Evolutionary conservation across 2,113 vertebrate genomes (phyloP).

Genomic region (Stigmatopora argus): DNA sequence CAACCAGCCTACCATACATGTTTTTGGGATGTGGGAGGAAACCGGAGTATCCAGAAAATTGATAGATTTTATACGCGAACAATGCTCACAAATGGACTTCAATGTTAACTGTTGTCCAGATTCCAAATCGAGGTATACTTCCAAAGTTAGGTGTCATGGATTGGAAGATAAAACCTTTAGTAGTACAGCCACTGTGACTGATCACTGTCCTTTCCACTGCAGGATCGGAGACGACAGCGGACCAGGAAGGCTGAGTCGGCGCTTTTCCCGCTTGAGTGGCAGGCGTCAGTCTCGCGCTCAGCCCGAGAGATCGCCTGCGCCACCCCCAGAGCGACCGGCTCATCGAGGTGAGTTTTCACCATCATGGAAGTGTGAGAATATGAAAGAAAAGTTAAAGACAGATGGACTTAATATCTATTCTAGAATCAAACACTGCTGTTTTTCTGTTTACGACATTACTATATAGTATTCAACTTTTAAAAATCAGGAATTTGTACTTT

Average conservation of each 20-base stretch:
- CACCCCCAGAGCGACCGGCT: slow-evolving; percentile 12
- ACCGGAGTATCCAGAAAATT: no score
- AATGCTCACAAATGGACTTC: neutral
- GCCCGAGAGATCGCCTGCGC: slow-evolving; percentile 33
- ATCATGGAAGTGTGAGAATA: neutral
- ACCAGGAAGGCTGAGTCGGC: slow-evolving; percentile 55
- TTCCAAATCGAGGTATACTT: neutral
- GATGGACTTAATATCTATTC: neutral
- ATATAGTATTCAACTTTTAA: neutral
- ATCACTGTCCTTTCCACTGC: neutral
- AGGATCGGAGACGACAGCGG: slow-evolving; percentile 63
- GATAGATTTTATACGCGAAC: no score
- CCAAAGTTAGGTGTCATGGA: neutral
- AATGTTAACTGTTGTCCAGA: neutral
- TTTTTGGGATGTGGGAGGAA: no score
- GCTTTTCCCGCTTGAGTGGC: slow-evolving; percentile 63
- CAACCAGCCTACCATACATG: no score
- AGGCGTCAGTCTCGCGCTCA: slow-evolving; percentile 51
- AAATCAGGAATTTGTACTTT: neutral
- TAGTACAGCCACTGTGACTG: neutral
- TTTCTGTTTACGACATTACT: neutral
- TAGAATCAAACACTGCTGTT: neutral
- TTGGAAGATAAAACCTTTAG: neutral
- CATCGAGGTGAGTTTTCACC: slow-evolving; percentile 37
- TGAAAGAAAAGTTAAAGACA: neutral